Evolutionary conservation across 2,113 vertebrate species (phyloP).

Genomic region (Camarhynchus parvulus): DNA sequence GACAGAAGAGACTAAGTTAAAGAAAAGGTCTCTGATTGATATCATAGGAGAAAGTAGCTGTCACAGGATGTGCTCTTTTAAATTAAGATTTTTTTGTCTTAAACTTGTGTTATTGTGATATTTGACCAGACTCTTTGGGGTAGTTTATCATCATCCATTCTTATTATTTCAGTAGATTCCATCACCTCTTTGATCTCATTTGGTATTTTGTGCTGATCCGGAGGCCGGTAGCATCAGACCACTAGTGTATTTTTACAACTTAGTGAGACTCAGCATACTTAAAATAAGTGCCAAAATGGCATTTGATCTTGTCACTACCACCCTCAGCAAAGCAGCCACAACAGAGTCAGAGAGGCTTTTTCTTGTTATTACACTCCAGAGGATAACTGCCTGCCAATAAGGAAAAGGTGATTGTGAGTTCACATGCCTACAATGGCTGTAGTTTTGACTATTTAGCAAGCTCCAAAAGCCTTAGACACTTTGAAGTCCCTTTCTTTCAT

Average conservation of each 20-base stretch:
- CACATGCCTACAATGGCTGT: background rate
- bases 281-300: slow-evolving; percentile 52
- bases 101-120: background rate
- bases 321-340: slow-evolving; percentile 56
- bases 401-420: slow-evolving; percentile 55
- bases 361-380: slow-evolving; percentile 37
- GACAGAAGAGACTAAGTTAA: background rate
- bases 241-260: slow-evolving; percentile 55
- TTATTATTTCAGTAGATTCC: slow-evolving; percentile 57
- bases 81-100: background rate
- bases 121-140: background rate
- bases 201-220: slow-evolving; percentile 19
- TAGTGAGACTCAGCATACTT: slow-evolving; percentile 46
- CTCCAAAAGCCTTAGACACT: slow-evolving; percentile 6
- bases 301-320: slow-evolving; percentile 64
- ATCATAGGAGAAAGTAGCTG: background rate
- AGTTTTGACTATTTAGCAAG: slow-evolving; percentile 45
- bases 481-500: background rate
- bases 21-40: background rate
- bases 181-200: slow-evolving; percentile 40
- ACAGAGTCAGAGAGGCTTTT: slow-evolving; percentile 39
- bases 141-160: slow-evolving; percentile 16
- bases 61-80: background rate
- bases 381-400: slow-evolving; percentile 41
- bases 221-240: slow-evolving; percentile 8